Conservation (phyloP, 2,797 vertebrate species). For the Pteropus rufus region DNA sequence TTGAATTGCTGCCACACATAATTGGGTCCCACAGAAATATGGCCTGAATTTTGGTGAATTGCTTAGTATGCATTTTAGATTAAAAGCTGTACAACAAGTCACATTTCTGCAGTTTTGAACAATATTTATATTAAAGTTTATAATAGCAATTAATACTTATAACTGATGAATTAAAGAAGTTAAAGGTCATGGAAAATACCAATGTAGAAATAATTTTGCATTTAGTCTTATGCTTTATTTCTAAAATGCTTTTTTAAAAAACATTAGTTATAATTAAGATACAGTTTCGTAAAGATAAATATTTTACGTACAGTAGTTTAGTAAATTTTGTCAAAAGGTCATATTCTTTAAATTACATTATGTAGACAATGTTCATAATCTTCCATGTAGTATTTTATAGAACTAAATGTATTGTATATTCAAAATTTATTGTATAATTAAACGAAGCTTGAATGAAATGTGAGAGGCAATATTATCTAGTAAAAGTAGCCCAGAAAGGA, state of each 20-base stretch:
- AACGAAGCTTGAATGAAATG: background rate
- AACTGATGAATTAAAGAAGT: constrained; percentile 71
- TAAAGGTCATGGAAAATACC: constrained; percentile 73
- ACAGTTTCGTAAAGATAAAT: constrained; percentile 31
- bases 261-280: constrained; percentile 45
- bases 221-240: constrained; percentile 71
- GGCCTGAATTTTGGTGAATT: constrained; percentile 76
- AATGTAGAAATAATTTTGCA: constrained; percentile 65
- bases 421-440: constrained; percentile 49
- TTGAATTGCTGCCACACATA: constrained; percentile 84
- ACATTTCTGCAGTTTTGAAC: constrained; percentile 72
- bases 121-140: constrained; percentile 72
- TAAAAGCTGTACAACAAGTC: constrained; percentile 76
- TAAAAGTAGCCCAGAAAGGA: background rate
- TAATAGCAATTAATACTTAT: constrained; percentile 72
- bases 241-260: constrained; percentile 61
- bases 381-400: constrained; percentile 64
- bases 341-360: constrained; percentile 59
- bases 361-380: constrained; percentile 48
- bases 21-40: constrained; percentile 80
- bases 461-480: background rate
- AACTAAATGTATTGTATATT: constrained; percentile 70
- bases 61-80: constrained; percentile 78
- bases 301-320: constrained; percentile 42
- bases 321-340: constrained; percentile 34